Conservation (phyloP, 2,113 vertebrate species). For the Uropsilus gracilis region DNA sequence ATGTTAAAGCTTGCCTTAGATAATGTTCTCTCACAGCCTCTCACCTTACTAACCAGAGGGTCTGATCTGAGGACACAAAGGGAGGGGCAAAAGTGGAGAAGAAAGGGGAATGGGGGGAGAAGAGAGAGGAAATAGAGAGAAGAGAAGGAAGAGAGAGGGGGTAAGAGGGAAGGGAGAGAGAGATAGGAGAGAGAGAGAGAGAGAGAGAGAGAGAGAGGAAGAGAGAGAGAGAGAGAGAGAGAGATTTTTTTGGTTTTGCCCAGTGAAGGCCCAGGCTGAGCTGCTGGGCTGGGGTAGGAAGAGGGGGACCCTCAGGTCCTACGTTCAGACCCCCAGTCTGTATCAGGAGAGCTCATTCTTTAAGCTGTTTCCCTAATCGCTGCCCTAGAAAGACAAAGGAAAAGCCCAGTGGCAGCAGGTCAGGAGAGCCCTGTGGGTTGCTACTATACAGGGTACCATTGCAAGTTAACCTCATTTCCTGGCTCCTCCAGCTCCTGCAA, state of each 20-base stretch:
- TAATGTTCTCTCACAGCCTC: background rate
- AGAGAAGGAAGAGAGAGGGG: too few species aligned
- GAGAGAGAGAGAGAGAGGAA: too few species aligned
- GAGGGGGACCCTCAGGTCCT: background rate
- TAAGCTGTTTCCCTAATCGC: background rate
- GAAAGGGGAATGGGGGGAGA: too few species aligned
- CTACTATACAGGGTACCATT: background rate
- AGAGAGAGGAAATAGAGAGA: background rate
- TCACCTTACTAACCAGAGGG: background rate
- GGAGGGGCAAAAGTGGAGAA: rapidly evolving
- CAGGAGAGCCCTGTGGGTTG: background rate
- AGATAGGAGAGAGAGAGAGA: too few species aligned
- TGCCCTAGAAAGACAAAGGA: background rate
- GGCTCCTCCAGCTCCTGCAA: background rate
- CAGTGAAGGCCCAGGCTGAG: background rate
- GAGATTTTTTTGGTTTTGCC: background rate
- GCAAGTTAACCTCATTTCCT: background rate
- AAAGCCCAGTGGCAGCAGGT: background rate
- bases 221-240: too few species aligned
- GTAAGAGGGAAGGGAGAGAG: too few species aligned
- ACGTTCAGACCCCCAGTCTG: background rate
- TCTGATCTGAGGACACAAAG: too few species aligned
- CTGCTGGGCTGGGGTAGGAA: background rate
- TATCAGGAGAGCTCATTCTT: background rate
- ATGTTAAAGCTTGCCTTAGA: background rate